These are phyloP conservation scores for Nephila pilipes DNA, from an alignment of 1,140 invertebrate genomes.

Conservation along the genomic window DNA sequence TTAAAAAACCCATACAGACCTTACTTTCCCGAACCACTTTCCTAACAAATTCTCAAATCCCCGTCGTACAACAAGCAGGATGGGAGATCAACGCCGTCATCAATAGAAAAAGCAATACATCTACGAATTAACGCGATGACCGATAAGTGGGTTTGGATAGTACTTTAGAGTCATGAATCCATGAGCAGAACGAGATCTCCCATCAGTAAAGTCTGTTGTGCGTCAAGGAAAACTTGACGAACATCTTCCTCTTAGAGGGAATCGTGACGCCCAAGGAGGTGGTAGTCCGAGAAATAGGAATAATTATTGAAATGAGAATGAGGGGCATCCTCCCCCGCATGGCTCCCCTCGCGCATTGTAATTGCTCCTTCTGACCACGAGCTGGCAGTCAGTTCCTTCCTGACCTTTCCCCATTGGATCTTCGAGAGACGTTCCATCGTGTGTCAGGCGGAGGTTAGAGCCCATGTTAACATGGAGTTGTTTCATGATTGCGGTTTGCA, in stretches of 20 bases:
- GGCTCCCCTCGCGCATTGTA: constrained; percentile 14
- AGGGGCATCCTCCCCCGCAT: constrained; percentile 42
- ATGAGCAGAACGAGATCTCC: not conserved
- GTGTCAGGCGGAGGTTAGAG: too few species aligned
- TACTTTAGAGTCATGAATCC: not conserved
- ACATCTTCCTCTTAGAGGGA: not conserved
- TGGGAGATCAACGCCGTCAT: not conserved
- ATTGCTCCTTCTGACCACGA: constrained; percentile 30
- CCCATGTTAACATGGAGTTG: constrained; percentile 38
- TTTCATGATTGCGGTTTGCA: constrained; percentile 9
- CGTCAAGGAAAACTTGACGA: not conserved
- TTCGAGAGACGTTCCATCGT: too few species aligned
- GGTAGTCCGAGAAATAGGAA: constrained; percentile 32
- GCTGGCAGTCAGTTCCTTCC: constrained; percentile 9
- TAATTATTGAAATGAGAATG: constrained; percentile 65
- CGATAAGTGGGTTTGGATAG: not conserved
- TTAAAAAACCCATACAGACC: too few species aligned
- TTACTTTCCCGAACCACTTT: too few species aligned
- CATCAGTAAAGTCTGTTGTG: not conserved
- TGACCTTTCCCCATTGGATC: constrained; percentile 19
- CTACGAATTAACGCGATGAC: not conserved
- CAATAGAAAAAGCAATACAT: not conserved
- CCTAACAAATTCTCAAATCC: too few species aligned
- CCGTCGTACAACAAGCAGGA: too few species aligned
- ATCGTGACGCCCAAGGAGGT: constrained; percentile 34